These are phyloP conservation scores for Radopholus similis DNA, from an alignment of 1,140 invertebrate species.

Conservation along the genomic window DNA sequence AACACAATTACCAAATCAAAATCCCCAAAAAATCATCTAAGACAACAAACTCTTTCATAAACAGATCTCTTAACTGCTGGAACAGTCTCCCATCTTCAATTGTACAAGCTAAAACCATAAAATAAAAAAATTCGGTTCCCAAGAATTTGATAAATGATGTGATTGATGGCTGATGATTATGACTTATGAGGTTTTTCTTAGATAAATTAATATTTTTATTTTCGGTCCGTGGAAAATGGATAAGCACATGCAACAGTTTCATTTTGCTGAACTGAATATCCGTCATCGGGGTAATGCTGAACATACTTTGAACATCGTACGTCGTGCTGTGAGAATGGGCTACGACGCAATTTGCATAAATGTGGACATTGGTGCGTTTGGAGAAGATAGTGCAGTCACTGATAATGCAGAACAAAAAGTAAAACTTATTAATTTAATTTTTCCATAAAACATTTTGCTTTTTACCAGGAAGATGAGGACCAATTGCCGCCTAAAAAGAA, in stretches of 20 bases:
- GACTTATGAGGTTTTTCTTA: background rate
- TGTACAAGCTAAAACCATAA: background rate
- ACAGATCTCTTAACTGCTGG: too few relatives aligned
- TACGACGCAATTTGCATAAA: slow-evolving; percentile 45
- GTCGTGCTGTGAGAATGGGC: slow-evolving; percentile 53
- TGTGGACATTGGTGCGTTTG: background rate
- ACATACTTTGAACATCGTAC: slow-evolving; percentile 44
- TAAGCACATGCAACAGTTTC: slow-evolving; percentile 26
- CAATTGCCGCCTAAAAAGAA: slow-evolving; percentile 44
- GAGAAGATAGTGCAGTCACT: background rate
- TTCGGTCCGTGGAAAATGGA: too few relatives aligned
- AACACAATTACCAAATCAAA: too few relatives aligned
- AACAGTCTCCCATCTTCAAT: background rate
- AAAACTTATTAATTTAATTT: slow-evolving; percentile 12
- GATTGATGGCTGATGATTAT: background rate
- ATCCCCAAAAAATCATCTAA: too few relatives aligned
- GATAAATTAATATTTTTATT: background rate
- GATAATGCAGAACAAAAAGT: background rate
- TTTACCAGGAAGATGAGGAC: slow-evolving; percentile 12
- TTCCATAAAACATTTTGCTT: background rate
- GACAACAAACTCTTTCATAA: too few relatives aligned
- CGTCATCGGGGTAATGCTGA: slow-evolving; percentile 47
- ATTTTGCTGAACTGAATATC: slow-evolving; percentile 59
- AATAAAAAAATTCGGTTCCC: background rate
- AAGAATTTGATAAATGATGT: background rate